phyloP scores from a whole-genome alignment of 2,113 vertebrate genomes.

The Rousettus leschenaultii region DNA sequence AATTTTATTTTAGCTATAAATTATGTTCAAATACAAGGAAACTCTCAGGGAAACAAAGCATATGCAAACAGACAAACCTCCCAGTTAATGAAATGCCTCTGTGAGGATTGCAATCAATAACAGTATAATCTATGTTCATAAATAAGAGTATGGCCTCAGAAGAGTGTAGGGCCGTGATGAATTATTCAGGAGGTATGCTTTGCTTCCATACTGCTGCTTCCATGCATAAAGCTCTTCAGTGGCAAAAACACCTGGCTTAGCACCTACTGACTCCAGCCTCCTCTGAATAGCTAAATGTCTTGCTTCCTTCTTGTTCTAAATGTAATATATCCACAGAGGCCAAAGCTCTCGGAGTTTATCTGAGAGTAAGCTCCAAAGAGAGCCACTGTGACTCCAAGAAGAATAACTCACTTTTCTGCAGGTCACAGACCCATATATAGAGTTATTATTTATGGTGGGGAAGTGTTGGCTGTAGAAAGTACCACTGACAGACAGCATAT shows the following conservation, averaged over 20 bases:
- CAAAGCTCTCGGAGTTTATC: slow-evolving; percentile 50
- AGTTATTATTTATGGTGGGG: slow-evolving; percentile 22
- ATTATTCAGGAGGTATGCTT: slow-evolving; percentile 81
- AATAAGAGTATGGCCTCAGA: slow-evolving; percentile 79
- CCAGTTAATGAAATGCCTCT: slow-evolving; percentile 84
- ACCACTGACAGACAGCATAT: slow-evolving; percentile 3
- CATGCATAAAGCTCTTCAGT: slow-evolving; percentile 73
- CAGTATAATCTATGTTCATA: slow-evolving; percentile 83
- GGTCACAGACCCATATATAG: neutral
- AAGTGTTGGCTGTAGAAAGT: slow-evolving; percentile 37
- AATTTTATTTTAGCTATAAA: slow-evolving; percentile 57
- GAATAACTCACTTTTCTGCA: slow-evolving; percentile 34
- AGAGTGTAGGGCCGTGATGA: slow-evolving; percentile 78
- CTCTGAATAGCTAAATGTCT: slow-evolving; percentile 68
- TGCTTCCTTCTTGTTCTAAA: slow-evolving; percentile 53
- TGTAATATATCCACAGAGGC: slow-evolving; percentile 63
- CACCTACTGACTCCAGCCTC: slow-evolving; percentile 64
- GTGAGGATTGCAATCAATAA: slow-evolving; percentile 85
- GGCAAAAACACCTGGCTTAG: slow-evolving; percentile 77
- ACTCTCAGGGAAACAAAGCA: slow-evolving; percentile 68
- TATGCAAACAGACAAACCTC: slow-evolving; percentile 74
- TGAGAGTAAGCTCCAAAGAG: slow-evolving; percentile 32
- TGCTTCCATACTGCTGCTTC: slow-evolving; percentile 69
- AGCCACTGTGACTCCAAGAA: slow-evolving; percentile 32
- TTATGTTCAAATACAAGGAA: slow-evolving; percentile 52